A percentile compares a stretch with the other conserved stretches of the same genome.
phyloP scores from a whole-genome alignment of 2,797 vertebrate species.

The Pseudochirops corinnae region DNA sequence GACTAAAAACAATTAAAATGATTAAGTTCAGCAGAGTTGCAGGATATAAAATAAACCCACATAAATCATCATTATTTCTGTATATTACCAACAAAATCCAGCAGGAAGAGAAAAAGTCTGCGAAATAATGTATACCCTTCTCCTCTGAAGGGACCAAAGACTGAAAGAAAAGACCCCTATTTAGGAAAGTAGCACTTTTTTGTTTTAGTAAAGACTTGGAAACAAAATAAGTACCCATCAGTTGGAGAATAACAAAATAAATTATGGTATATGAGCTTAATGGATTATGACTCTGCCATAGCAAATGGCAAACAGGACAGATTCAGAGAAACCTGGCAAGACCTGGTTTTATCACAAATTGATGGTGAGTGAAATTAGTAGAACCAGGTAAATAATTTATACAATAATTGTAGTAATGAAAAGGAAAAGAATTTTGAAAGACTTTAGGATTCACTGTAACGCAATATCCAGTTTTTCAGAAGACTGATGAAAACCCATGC shows the following conservation, averaged over 20 bases:
- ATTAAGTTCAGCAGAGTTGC: neutral
- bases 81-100: neutral
- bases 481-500: neutral
- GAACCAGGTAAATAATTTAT: neutral
- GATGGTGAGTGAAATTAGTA: neutral
- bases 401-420: neutral
- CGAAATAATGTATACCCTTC: neutral
- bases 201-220: neutral
- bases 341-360: neutral
- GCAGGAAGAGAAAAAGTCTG: neutral
- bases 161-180: neutral
- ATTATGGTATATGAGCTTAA: neutral
- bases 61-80: slow-evolving; percentile 7
- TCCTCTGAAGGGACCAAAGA: neutral
- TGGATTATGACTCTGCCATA: neutral
- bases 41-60: neutral
- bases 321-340: neutral
- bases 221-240: neutral
- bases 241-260: neutral
- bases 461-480: neutral
- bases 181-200: neutral
- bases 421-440: neutral
- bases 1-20: neutral
- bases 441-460: neutral
- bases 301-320: neutral